These are phyloP conservation scores for Frankliniella intonsa DNA, from an alignment of 2,888 invertebrate species.

Conservation along the genomic window DNA sequence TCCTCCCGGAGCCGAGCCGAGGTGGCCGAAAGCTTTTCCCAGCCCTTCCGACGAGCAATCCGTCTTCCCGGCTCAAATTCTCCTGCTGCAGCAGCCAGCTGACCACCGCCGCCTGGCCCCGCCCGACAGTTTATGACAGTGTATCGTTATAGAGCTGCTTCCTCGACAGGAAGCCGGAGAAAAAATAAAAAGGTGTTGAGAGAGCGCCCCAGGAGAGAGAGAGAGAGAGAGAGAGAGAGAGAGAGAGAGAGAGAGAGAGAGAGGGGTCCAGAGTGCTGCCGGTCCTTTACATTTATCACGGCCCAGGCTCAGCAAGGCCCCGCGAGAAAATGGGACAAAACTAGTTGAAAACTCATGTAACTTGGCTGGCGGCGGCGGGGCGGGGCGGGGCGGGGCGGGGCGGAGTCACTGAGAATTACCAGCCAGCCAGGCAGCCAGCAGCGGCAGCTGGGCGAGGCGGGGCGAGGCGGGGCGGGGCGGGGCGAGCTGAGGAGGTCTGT, in stretches of 20 bases:
- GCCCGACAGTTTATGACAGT: no score
- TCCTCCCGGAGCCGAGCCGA: background rate
- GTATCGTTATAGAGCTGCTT: no score
- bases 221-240: background rate
- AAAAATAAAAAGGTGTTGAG: no score
- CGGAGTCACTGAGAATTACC: background rate
- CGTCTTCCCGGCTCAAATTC: no score
- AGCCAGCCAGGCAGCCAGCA: background rate
- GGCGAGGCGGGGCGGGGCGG: no score
- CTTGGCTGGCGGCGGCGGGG: background rate
- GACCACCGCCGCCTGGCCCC: no score
- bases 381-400: no score
- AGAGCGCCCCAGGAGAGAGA: no score
- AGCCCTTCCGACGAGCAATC: no score
- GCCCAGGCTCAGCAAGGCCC: background rate
- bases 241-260: background rate
- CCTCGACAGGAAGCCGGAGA: no score
- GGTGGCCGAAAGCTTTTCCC: no score
- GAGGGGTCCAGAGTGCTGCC: background rate
- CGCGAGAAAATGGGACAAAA: background rate
- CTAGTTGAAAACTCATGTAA: conserved; percentile 1
- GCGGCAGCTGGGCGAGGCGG: background rate
- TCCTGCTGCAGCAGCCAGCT: no score
- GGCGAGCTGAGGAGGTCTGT: background rate
- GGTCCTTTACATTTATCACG: conserved; percentile 1